Percentiles rank a stretch among this genome's conserved stretches.
phyloP scores from a whole-genome alignment of 2,113 vertebrate species.

The Camarhynchus parvulus region DNA sequence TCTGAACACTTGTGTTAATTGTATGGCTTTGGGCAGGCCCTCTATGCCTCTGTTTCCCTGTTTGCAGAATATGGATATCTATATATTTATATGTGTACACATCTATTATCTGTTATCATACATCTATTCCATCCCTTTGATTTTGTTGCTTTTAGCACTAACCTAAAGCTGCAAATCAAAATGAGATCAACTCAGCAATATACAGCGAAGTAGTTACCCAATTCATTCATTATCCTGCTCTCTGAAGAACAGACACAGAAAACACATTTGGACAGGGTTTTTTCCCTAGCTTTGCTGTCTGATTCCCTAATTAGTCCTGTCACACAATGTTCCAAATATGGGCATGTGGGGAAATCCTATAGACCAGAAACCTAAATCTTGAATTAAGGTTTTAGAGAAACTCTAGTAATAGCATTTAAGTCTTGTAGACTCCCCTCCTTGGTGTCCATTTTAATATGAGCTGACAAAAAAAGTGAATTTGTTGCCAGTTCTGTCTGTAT shows the following conservation, averaged over 20 bases:
- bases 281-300: background rate
- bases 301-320: background rate
- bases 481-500: background rate
- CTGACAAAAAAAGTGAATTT: background rate
- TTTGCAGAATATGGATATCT: background rate
- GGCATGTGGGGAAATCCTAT: background rate
- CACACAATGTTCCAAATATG: background rate
- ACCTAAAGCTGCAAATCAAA: background rate
- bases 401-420: background rate
- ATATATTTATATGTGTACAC: background rate
- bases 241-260: background rate
- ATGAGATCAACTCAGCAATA: background rate
- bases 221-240: background rate
- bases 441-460: background rate
- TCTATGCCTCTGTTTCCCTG: background rate
- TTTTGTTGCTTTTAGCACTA: background rate
- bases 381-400: background rate
- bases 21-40: background rate
- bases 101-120: background rate
- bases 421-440: background rate
- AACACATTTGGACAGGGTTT: background rate
- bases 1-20: accelerated
- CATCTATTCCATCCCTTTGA: background rate
- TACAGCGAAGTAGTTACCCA: background rate
- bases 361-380: background rate